phyloP scores from a whole-genome alignment of 23 tunicate species.

The Corella eumyota region DNA sequence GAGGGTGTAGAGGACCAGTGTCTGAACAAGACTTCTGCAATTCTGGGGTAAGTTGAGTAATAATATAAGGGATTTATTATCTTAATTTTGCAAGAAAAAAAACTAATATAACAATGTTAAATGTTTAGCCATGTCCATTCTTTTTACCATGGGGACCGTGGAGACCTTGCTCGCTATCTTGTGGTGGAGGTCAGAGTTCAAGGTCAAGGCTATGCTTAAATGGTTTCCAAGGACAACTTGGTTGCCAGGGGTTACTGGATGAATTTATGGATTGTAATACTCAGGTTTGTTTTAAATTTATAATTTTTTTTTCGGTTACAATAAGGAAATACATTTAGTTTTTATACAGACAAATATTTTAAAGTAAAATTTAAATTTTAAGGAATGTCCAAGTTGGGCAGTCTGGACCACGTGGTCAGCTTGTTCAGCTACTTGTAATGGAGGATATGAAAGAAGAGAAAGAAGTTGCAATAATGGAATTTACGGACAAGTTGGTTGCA shows the following conservation, averaged over 20 bases:
- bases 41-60: not conserved
- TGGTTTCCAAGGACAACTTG: conserved; percentile 47
- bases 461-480: conserved; percentile 55
- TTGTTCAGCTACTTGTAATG: conserved; percentile 46
- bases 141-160: conserved; percentile 52
- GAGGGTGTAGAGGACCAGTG: conserved; percentile 15
- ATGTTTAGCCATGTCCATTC: conserved; percentile 59
- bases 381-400: conserved; percentile 54
- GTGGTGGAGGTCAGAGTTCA: conserved; percentile 33
- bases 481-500: conserved; percentile 48
- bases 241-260: conserved; percentile 23
- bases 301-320: not conserved
- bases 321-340: no score
- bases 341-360: no score
- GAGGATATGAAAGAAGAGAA: conserved; percentile 17
- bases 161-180: conserved; percentile 41
- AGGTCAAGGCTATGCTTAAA: conserved; percentile 42
- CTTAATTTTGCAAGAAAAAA: no score
- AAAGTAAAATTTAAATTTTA: not conserved
- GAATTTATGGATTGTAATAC: conserved; percentile 18
- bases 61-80: conserved; percentile 30
- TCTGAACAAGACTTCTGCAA: conserved; percentile 5
- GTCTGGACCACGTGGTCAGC: conserved; percentile 37
- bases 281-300: not conserved
- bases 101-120: no score